These are phyloP conservation scores for Drosophila niveifrons DNA, from an alignment of 2,888 invertebrate genomes.

Conservation along the genomic window DNA sequence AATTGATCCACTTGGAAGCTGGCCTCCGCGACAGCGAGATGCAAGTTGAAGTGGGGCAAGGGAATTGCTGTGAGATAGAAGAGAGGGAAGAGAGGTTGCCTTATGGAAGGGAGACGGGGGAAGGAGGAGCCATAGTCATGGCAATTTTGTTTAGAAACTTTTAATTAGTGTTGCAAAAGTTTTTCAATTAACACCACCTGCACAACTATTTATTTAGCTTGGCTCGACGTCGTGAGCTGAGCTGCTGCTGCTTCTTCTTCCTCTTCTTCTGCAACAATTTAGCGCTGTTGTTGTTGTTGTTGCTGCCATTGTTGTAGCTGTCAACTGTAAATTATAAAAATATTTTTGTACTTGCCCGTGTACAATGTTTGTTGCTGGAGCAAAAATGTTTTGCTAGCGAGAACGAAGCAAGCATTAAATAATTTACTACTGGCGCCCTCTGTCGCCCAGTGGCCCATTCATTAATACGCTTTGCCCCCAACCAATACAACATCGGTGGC, in stretches of 20 bases:
- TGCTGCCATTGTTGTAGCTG: conserved; percentile 62
- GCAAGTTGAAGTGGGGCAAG: neutral
- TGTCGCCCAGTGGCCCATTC: conserved; percentile 32
- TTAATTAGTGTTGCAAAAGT: conserved; percentile 84
- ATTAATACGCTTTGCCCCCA: conserved; percentile 26
- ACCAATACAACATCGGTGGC: conserved; percentile 13
- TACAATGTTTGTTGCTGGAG: conserved; percentile 19
- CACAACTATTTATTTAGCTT: conserved; percentile 83
- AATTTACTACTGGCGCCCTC: conserved; percentile 55
- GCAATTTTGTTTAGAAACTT: conserved; percentile 83
- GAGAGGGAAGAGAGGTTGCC: neutral
- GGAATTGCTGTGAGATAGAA: neutral
- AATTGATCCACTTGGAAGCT: conserved; percentile 24
- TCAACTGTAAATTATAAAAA: conserved; percentile 81
- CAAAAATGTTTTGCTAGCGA: conserved; percentile 45
- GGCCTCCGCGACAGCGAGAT: conserved; percentile 10
- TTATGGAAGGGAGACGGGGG: neutral
- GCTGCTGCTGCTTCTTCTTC: neutral
- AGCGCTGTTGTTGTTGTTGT: conserved; percentile 21
- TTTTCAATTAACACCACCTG: conserved; percentile 85
- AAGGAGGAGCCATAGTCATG: conserved; percentile 63
- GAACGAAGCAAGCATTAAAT: conserved; percentile 41
- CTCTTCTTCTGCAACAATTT: conserved; percentile 64
- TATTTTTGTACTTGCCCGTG: conserved; percentile 53
- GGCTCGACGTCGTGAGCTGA: conserved; percentile 37